These are phyloP conservation scores for Atrichornis clamosus DNA, from an alignment of 2,113 vertebrate species.

Conservation along the genomic window DNA sequence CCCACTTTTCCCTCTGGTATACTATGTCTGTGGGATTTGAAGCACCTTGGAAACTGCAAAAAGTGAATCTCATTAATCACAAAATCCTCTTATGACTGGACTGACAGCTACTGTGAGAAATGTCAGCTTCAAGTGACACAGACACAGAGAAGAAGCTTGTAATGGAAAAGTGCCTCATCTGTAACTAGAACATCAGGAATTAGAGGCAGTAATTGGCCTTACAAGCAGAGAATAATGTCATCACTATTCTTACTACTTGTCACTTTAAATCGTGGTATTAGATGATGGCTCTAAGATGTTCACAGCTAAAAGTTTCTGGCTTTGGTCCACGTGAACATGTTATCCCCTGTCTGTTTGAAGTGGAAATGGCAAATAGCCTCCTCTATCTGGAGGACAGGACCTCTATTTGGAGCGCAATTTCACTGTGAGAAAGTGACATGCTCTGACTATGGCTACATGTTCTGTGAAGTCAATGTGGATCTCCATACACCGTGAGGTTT, in stretches of 20 bases:
- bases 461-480: neutral
- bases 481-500: neutral
- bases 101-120: constrained; percentile 9
- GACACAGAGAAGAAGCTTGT: neutral
- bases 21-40: neutral
- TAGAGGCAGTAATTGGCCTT: constrained; percentile 1
- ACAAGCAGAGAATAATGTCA: neutral
- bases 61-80: neutral
- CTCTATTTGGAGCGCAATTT: neutral
- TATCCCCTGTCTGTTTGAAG: neutral
- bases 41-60: neutral
- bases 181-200: neutral
- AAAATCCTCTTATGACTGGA: neutral
- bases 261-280: neutral
- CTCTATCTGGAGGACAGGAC: neutral
- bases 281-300: neutral
- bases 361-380: neutral
- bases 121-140: neutral
- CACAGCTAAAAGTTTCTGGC: neutral
- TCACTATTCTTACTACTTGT: neutral
- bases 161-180: neutral
- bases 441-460: neutral
- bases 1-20: neutral
- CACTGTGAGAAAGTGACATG: neutral
- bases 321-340: neutral